Evolutionary conservation across 2,113 vertebrate genomes (phyloP).

Genomic region (Labrus mixtus): DNA sequence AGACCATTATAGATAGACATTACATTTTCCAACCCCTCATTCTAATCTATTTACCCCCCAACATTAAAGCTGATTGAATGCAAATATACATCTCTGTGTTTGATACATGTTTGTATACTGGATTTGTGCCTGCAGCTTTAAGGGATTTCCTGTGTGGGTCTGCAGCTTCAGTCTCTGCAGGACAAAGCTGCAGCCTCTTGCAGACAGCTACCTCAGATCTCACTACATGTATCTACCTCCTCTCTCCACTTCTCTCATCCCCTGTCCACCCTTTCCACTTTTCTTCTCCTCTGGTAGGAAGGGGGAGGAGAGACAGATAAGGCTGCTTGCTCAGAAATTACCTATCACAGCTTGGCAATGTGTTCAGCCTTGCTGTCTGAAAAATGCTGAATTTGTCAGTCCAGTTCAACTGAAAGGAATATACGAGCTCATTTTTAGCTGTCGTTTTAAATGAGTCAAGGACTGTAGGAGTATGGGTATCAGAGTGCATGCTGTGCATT

Average conservation of each 20-base stretch:
- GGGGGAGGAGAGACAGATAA: slow-evolving; percentile 64
- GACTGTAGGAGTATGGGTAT: slow-evolving; percentile 48
- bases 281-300: slow-evolving; percentile 49
- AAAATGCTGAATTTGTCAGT: slow-evolving; percentile 69
- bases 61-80: no score
- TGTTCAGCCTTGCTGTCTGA: slow-evolving; percentile 59
- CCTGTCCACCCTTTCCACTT: slow-evolving; percentile 59
- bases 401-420: slow-evolving; percentile 47
- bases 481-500: slow-evolving; percentile 15
- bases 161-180: slow-evolving; percentile 48
- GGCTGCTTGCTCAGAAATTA: slow-evolving; percentile 72
- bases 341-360: slow-evolving; percentile 67
- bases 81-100: not conserved
- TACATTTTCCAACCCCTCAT: no score
- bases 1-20: no score
- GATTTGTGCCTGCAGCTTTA: slow-evolving; percentile 35
- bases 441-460: slow-evolving; percentile 53
- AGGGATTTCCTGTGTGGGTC: slow-evolving; percentile 13
- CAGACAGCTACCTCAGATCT: slow-evolving; percentile 67
- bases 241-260: slow-evolving; percentile 67
- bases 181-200: slow-evolving; percentile 55
- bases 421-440: slow-evolving; percentile 59
- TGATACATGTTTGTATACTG: slow-evolving; percentile 23
- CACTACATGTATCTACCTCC: slow-evolving; percentile 65
- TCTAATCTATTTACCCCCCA: no score